These are phyloP conservation scores for Cataglyphis albicans DNA, from an alignment of 2,888 invertebrate genomes.

Conservation along the genomic window DNA sequence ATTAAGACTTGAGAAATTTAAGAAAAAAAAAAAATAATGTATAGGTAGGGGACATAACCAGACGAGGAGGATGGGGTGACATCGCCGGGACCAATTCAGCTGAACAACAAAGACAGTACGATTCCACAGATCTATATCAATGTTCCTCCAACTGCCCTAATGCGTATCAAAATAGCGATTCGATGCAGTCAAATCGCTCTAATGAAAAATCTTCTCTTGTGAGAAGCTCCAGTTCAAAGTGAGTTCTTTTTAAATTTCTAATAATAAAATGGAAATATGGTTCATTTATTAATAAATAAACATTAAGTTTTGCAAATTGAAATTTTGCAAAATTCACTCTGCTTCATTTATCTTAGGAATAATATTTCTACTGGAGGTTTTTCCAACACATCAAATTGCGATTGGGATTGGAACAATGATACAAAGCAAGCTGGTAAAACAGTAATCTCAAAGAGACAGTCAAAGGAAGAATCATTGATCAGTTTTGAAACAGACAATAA, in stretches of 20 bases:
- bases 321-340: slow-evolving; percentile 11
- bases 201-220: slow-evolving; percentile 83
- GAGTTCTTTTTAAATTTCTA: slow-evolving; percentile 53
- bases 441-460: slow-evolving; percentile 56
- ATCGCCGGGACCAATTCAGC: slow-evolving; percentile 87
- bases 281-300: background rate
- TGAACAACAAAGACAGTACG: slow-evolving; percentile 83
- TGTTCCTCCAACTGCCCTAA: slow-evolving; percentile 78
- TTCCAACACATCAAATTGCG: slow-evolving; percentile 43
- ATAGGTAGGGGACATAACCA: slow-evolving; percentile 89
- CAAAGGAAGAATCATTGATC: slow-evolving; percentile 79
- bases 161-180: slow-evolving; percentile 78
- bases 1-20: background rate
- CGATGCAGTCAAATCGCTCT: slow-evolving; percentile 74
- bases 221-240: slow-evolving; percentile 79
- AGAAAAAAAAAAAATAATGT: slow-evolving; percentile 3
- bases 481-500: slow-evolving; percentile 80
- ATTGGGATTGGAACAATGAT: slow-evolving; percentile 81
- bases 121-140: slow-evolving; percentile 81
- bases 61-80: slow-evolving; percentile 90
- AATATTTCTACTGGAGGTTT: slow-evolving; percentile 58
- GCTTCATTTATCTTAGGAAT: slow-evolving; percentile 53
- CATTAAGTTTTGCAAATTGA: background rate
- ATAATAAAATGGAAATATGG: background rate
- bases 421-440: slow-evolving; percentile 71